phyloP scores from a whole-genome alignment of 2,113 vertebrate species.

The Ceyx margarethae region DNA sequence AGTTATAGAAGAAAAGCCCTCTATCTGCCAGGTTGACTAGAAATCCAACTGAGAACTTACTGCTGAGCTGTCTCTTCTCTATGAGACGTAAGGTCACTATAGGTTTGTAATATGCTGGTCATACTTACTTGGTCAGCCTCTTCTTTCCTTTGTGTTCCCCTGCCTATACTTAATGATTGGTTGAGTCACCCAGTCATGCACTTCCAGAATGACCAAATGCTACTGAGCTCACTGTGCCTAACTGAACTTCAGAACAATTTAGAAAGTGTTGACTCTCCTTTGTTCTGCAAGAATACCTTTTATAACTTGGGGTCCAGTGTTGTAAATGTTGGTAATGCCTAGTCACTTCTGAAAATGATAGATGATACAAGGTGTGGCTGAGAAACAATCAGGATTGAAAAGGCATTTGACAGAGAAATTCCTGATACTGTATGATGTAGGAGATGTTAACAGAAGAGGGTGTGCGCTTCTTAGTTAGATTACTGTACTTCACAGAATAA shows the following conservation, averaged over 20 bases:
- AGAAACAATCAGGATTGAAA: neutral
- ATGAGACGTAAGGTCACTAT: neutral
- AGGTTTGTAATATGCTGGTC: rapidly evolving
- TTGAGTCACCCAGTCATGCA: neutral
- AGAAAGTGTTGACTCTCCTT: neutral
- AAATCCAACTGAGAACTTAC: neutral
- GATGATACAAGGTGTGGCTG: neutral
- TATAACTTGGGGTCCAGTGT: neutral
- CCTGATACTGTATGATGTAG: neutral
- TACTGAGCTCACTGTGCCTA: neutral
- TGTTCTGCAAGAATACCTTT: neutral
- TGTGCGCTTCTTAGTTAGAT: neutral
- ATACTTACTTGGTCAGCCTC: neutral
- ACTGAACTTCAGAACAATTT: neutral
- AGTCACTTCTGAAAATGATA: neutral
- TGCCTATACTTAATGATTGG: neutral
- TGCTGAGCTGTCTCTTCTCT: neutral
- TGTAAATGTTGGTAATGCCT: neutral
- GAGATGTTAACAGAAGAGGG: neutral
- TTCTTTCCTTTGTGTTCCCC: neutral
- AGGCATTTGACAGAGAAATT: neutral
- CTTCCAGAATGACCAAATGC: neutral
- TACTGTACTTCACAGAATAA: neutral
- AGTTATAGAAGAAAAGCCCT: neutral
- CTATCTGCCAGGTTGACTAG: neutral